Conservation (phyloP, 1,140 invertebrate genomes). For the Eupristina koningsbergeri region DNA sequence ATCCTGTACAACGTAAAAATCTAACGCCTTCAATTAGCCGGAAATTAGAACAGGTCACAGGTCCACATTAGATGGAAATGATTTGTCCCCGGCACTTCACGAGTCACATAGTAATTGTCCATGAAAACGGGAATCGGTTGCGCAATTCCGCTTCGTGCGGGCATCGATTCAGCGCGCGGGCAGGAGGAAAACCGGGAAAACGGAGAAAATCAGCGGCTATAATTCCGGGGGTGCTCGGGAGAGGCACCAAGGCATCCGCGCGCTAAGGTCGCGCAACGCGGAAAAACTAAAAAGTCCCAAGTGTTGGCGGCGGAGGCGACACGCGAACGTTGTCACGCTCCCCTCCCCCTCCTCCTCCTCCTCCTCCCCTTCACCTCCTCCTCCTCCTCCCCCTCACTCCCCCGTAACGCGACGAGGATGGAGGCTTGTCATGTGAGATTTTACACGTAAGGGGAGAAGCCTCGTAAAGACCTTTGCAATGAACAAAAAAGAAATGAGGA, state of each 20-base stretch:
- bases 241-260: background rate
- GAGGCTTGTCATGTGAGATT: constrained; percentile 7
- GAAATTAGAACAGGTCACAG: background rate
- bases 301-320: constrained; percentile 18
- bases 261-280: constrained; percentile 10
- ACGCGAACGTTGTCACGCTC: constrained; percentile 29
- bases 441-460: constrained; percentile 25
- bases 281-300: constrained; percentile 39
- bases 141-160: background rate
- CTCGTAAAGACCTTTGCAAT: background rate
- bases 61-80: background rate
- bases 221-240: background rate
- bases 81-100: background rate
- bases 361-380: constrained; percentile 15
- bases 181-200: background rate
- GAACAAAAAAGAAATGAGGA: background rate
- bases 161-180: background rate
- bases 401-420: constrained; percentile 44
- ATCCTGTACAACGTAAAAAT: background rate
- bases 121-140: background rate
- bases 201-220: background rate
- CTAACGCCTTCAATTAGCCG: background rate
- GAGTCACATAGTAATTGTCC: constrained; percentile 14
- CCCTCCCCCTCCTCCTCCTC: constrained; percentile 23
- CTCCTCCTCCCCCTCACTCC: constrained; percentile 10